Evolutionary conservation across 2,797 vertebrate species (phyloP).

Genomic region (Gouania willdenowi): DNA sequence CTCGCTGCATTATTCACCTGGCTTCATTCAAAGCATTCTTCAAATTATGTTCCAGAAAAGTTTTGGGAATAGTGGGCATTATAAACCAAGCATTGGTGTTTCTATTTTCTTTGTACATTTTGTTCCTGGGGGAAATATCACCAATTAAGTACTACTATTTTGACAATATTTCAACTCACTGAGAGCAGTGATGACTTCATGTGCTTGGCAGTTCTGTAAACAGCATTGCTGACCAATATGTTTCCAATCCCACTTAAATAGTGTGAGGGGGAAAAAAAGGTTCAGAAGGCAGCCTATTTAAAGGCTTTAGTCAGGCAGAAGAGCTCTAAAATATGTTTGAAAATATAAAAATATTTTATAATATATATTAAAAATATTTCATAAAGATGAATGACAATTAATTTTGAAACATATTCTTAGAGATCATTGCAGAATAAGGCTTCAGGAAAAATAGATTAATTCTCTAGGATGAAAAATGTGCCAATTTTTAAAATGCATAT

Average conservation of each 20-base stretch:
- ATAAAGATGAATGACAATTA: too few species aligned
- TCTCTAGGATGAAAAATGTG: constrained; percentile 39
- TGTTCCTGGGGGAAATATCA: constrained; percentile 58
- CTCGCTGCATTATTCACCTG: constrained; percentile 21
- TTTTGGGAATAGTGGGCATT: constrained; percentile 52
- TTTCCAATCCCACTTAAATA: constrained; percentile 56
- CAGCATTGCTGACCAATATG: constrained; percentile 59
- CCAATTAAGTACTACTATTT: constrained; percentile 69
- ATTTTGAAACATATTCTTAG: constrained; percentile 22
- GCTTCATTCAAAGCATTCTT: constrained; percentile 27
- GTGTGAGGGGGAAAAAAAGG: constrained; percentile 34
- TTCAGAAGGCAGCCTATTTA: constrained; percentile 35
- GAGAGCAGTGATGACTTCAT: constrained; percentile 59
- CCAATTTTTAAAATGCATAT: constrained; percentile 55
- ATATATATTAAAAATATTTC: constrained; percentile 22
- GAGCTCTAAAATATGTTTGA: constrained; percentile 20
- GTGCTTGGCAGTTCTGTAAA: constrained; percentile 61
- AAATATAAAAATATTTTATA: constrained; percentile 3
- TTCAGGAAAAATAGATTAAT: too few species aligned
- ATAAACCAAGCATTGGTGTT: constrained; percentile 37
- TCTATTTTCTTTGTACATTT: constrained; percentile 69
- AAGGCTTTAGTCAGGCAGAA: constrained; percentile 39
- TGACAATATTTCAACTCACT: constrained; percentile 65
- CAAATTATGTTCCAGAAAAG: constrained; percentile 37
- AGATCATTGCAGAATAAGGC: constrained; percentile 27